Conservation (phyloP, 2,113 vertebrate species). For the Ictalurus punctatus region DNA sequence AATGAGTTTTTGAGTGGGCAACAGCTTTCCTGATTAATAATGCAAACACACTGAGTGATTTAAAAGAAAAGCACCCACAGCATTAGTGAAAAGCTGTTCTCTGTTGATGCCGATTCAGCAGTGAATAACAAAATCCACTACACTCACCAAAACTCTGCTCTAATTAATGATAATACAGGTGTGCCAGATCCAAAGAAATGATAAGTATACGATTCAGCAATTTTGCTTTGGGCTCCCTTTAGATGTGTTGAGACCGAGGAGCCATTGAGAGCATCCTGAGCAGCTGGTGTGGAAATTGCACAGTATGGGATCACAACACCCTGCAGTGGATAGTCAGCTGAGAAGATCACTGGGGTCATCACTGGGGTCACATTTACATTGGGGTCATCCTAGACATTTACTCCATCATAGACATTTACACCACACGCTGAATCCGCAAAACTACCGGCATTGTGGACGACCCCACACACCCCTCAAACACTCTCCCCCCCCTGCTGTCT, state of each 20-base stretch:
- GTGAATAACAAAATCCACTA: not conserved
- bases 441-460: no score
- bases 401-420: no score
- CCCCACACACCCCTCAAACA: no score
- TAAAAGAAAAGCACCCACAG: conserved; percentile 4
- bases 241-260: not conserved
- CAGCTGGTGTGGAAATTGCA: no score
- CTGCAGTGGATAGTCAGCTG: no score
- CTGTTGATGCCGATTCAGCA: not conserved
- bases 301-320: no score
- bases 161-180: not conserved
- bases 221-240: not conserved
- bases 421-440: no score
- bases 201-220: not conserved
- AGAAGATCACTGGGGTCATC: no score
- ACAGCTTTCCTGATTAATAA: conserved; percentile 41
- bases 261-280: no score
- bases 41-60: not conserved
- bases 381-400: no score
- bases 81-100: conserved; percentile 3
- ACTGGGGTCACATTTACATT: no score
- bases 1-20: conserved; percentile 40
- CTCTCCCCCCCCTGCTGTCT: no score
- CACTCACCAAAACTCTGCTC: not conserved
- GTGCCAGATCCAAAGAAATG: not conserved